Evolutionary conservation across 2,113 vertebrate genomes (phyloP), one percentile per base, ranked within the genome.

Genomic region (Oryzias melastigma): DNA sequence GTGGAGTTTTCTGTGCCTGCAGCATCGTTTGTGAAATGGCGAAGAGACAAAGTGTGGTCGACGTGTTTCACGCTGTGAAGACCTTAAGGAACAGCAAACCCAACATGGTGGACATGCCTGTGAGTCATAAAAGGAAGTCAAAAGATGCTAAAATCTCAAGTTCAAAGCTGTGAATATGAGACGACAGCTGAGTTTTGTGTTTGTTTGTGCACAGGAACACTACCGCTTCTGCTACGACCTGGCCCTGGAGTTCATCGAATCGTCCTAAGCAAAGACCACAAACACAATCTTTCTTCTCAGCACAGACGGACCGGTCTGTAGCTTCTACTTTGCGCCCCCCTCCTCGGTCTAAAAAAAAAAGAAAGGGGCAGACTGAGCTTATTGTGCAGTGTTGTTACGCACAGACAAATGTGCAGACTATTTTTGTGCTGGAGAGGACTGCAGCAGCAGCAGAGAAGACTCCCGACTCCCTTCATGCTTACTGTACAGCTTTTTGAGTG

Each of bases 191-290:
- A 35, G 8, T 35, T 15, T n/a, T 29, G 2, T 43, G 2, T 68
- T 2, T 54, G 46, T 72, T 16, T 53, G 15, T 72, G 41, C 10
- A 14, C 82, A 99, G 97, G 97, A 99, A 66, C 97, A 99, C 75
- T 99, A 99, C 78, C 95, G 97, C n/a, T 99, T 99, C 92, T 97
- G 96, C 87, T 99, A 99, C 0, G 97, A 99, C 35, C 93, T 98
- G 49, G 93, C 95, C 0, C 82, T 98, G 91, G 97, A 99, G 82
- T 99, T 96, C 85, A 92, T 98, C 64, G 97, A 99, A 73, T 94
- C 95, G 0, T 96, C 96, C 2, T 98, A 98, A 91, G 73, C 62
- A 2, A 42, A 54, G 27, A 14, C 29, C 22, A 0, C 71, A 78
- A 75, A 57, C 35, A 12, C 8, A 35, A 35, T 78, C 63, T 61